A percentile compares a stretch with the other conserved stretches of the same genome.
These are phyloP conservation scores for Hypotaenidia okinawae DNA, from an alignment of 2,797 vertebrate species.

Conservation along the genomic window DNA sequence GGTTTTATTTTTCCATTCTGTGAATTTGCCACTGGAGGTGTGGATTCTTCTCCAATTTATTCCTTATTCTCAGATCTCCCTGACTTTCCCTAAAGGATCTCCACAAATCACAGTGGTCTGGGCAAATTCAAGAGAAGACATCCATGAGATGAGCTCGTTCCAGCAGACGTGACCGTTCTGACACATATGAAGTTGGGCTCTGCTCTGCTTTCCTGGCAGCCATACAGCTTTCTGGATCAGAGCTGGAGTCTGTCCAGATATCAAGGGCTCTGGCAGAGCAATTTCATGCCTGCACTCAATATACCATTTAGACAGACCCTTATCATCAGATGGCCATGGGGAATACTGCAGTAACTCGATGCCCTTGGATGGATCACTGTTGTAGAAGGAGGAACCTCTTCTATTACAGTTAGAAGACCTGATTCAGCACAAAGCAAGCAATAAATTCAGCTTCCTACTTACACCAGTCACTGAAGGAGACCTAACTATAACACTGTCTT, in stretches of 20 bases:
- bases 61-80: not conserved
- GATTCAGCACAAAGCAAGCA: not conserved
- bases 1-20: not conserved
- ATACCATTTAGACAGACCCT: not conserved
- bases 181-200: accelerated
- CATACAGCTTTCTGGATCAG: not conserved
- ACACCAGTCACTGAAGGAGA: not conserved
- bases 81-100: not conserved
- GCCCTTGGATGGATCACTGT: not conserved
- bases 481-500: not conserved
- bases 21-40: not conserved
- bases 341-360: not conserved
- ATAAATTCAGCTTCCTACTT: not conserved
- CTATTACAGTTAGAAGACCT: not conserved
- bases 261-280: not conserved
- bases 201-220: not conserved
- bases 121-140: not conserved
- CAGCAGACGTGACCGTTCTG: accelerated
- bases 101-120: accelerated
- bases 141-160: not conserved
- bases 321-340: not conserved
- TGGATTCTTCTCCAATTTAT: not conserved
- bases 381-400: not conserved
- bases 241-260: not conserved
- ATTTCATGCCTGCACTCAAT: not conserved